phyloP scores from a whole-genome alignment of 2,113 vertebrate species.

The Pygoscelis antarcticus region DNA sequence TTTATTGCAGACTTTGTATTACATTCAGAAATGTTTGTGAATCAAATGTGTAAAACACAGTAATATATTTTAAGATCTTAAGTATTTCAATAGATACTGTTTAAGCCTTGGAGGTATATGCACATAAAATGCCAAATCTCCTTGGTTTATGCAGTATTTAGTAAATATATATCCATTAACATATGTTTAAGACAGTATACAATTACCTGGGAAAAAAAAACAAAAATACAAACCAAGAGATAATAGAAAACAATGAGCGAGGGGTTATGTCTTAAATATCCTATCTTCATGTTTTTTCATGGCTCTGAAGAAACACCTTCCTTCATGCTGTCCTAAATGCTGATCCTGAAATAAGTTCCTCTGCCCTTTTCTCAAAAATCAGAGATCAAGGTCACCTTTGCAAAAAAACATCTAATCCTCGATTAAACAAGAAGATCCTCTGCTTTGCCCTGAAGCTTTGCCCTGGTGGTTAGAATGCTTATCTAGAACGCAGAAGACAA shows the following conservation, averaged over 20 bases:
- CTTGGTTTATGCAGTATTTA: not conserved
- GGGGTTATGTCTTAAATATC: not conserved
- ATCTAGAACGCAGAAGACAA: not conserved
- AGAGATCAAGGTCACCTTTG: not conserved
- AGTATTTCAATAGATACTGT: not conserved
- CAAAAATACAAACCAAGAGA: not conserved
- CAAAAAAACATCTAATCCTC: not conserved
- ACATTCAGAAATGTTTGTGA: not conserved
- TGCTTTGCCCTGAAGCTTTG: not conserved
- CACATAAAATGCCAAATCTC: not conserved
- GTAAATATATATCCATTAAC: not conserved
- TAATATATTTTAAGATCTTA: not conserved
- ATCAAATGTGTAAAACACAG: not conserved
- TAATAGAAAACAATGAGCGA: not conserved
- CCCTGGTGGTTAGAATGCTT: not conserved
- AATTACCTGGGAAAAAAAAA: not conserved
- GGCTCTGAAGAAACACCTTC: not conserved
- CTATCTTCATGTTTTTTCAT: not conserved
- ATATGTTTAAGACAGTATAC: not conserved
- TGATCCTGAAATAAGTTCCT: not conserved
- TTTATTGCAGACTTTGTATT: not conserved
- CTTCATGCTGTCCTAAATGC: not conserved
- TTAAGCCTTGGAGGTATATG: not conserved
- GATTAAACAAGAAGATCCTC: not conserved
- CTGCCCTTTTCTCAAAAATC: not conserved